A percentile compares a stretch with the other conserved stretches of the same genome.
These are phyloP conservation scores for Dascillus cervinus DNA, from an alignment of 2,888 invertebrate species.

Conservation along the genomic window DNA sequence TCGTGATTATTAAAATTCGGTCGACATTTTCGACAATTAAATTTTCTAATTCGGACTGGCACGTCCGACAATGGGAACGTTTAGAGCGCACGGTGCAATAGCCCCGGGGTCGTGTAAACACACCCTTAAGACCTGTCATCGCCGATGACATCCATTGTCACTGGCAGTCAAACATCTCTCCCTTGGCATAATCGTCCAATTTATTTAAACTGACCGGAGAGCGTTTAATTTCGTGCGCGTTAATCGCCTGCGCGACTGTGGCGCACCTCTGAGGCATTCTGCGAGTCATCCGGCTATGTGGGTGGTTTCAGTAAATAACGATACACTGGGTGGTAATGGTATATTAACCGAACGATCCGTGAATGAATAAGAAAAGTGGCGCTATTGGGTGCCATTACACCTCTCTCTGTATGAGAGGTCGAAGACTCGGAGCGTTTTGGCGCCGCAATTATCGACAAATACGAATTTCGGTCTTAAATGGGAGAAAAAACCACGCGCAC, in stretches of 20 bases:
- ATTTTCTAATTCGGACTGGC: constrained; percentile 25
- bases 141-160: constrained; percentile 31
- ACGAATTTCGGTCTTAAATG: no score
- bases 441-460: no score
- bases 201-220: constrained; percentile 5
- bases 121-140: constrained; percentile 34
- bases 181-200: constrained; percentile 18
- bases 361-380: constrained; percentile 20
- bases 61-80: constrained; percentile 29
- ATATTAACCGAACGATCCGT: no score
- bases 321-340: constrained; percentile 28
- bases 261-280: constrained; percentile 20
- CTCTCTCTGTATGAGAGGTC: no score
- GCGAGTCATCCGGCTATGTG: constrained; percentile 27
- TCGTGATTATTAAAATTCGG: constrained; percentile 17
- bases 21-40: constrained; percentile 19
- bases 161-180: constrained; percentile 25
- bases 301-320: constrained; percentile 26
- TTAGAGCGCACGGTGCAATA: constrained; percentile 29
- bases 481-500: no score
- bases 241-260: constrained; percentile 13
- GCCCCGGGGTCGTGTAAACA: constrained; percentile 32
- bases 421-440: no score
- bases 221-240: constrained; percentile 4
- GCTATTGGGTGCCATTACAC: constrained; percentile 18